These are phyloP conservation scores for Desmodus rotundus DNA, from an alignment of 2,113 vertebrate genomes.

Conservation along the genomic window DNA sequence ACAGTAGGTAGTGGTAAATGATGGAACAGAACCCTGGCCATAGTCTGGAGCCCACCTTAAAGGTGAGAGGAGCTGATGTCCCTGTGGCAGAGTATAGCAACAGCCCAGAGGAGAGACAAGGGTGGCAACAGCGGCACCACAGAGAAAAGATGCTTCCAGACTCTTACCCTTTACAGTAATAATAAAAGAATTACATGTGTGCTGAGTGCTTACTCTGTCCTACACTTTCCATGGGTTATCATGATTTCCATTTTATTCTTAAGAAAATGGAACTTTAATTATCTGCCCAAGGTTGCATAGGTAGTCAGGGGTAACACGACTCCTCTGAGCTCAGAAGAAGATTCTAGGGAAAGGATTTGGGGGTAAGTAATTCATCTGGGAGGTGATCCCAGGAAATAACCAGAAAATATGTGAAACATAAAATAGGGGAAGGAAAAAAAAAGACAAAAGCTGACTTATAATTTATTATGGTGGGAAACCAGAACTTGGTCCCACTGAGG, in stretches of 20 bases:
- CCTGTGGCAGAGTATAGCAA: fast-evolving
- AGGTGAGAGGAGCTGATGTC: neutral
- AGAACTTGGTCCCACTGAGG: neutral
- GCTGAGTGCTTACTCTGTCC: neutral
- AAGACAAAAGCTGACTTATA: neutral
- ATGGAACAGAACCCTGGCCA: neutral
- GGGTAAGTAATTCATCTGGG: neutral
- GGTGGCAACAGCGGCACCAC: neutral
- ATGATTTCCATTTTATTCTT: neutral
- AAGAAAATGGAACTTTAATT: neutral
- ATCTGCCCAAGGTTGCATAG: neutral
- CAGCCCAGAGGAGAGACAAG: neutral
- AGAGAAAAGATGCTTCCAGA: neutral
- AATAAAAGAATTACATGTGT: neutral
- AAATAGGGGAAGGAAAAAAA: neutral
- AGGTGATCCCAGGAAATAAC: neutral
- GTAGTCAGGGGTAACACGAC: neutral
- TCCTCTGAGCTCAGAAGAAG: neutral
- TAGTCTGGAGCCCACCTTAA: fast-evolving
- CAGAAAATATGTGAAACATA: neutral
- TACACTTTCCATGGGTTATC: neutral
- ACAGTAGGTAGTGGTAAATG: neutral
- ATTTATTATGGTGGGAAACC: neutral
- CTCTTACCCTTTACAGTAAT: neutral
- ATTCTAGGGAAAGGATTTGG: neutral